Base-by-base conservation (phyloP, 2,888 invertebrate genomes). In the Drosophila rubida region DNA sequence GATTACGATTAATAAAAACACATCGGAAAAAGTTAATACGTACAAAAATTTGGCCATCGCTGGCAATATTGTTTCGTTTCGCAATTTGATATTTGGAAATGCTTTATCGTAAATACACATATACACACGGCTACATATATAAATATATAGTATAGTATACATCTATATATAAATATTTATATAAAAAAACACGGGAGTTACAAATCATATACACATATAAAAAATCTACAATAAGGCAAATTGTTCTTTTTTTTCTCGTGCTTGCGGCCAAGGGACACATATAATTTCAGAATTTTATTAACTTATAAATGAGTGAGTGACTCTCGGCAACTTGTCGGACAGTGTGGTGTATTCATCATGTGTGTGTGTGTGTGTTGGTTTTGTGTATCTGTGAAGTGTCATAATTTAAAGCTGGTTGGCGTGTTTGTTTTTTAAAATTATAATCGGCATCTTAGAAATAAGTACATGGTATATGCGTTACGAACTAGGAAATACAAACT, bases 211-310 rank as follows among this genome's bases (percentile, higher is more conserved):
- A 81, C 82, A 72, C 68, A 80, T 76, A 78, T 77, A 55, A 68
- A 74, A 85, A 69, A 35, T 82, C 67, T 82, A 82, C 86, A 82
- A 82, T 82, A 87, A 82, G 86, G 88, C 81, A 85, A 66, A 76
- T 54, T 54, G 27, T 44, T 44, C 32, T 51, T 45, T 53, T 19
- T 44, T 44, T 16, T 53, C 19, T 19, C 19, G 19, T 19, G 41
- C 19, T 54, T 39, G 35, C 45, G 45, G 32, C 32, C 32, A 44
- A 25, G 54, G 44, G 42, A 44, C 32, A 23, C 42, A 22, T 23
- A 14, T 27, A 9, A 16, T 39, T 14, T 51, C 11, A n/a, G 22
- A 30, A 13, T 9, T 42, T 54, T 11, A n/a, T 37, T 11, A 32
- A 35, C 30, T 35, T 35, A 55, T 11, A 6, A 32, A 23, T 44